A percentile compares a stretch with the other conserved stretches of the same genome.
phyloP scores from a whole-genome alignment of 2,797 vertebrate species.

The Denticeps clupeoides region DNA sequence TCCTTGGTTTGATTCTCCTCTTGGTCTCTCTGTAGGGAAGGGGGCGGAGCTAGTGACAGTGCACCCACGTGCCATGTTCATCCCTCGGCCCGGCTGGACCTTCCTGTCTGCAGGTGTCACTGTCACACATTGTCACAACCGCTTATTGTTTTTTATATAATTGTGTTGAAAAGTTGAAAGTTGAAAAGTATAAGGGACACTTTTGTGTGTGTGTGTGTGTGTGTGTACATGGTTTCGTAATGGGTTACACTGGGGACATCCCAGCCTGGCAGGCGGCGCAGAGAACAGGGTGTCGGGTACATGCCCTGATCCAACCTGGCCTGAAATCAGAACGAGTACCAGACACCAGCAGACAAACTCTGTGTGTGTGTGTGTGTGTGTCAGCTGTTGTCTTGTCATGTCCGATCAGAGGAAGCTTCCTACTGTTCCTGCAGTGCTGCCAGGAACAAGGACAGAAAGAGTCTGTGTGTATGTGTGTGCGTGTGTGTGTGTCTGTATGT shows the following conservation, averaged over 20 bases:
- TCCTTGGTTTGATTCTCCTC: too few species aligned
- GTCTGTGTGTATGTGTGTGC: background rate
- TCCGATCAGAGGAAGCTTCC: conserved; percentile 1
- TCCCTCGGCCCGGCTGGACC: conserved; percentile 64
- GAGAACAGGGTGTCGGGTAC: too few species aligned
- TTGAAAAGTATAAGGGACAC: too few species aligned
- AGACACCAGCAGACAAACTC: background rate
- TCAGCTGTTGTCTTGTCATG: background rate
- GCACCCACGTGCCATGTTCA: conserved; percentile 73
- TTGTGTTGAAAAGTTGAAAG: too few species aligned
- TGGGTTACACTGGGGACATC: background rate
- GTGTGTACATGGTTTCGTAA: background rate
- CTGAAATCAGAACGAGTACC: background rate
- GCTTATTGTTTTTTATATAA: too few species aligned
- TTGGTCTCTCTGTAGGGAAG: conserved; percentile 58
- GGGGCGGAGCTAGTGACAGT: conserved; percentile 60
- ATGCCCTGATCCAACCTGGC: too few species aligned
- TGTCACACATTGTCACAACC: too few species aligned
- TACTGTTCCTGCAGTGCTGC: background rate
- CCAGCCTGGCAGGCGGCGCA: too few species aligned
- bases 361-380: background rate
- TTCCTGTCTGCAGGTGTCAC: conserved; percentile 89
- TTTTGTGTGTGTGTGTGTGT: background rate
- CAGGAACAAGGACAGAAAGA: background rate
- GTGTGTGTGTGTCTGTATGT: background rate